Evolutionary conservation across 2,113 vertebrate genomes (phyloP).

Genomic region (Megaleporinus macrocephalus): DNA sequence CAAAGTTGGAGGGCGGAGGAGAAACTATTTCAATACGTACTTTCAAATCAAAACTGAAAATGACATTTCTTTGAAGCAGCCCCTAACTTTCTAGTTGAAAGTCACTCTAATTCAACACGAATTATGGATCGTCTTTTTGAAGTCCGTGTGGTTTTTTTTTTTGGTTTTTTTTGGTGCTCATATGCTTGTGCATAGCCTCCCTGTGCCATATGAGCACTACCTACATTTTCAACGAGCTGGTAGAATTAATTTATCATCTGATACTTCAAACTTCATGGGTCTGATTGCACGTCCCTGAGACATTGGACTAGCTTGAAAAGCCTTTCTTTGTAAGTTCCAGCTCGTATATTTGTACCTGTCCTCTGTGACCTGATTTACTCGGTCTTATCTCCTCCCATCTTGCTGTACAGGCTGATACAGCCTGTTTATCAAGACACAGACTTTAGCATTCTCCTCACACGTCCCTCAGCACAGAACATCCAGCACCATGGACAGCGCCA

Average conservation of each 20-base stretch:
- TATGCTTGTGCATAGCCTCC: constrained; percentile 6
- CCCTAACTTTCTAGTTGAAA: constrained; percentile 62
- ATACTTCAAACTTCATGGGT: not conserved
- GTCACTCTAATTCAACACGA: constrained; percentile 58
- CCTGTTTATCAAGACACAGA: constrained; percentile 22
- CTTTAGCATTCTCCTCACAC: constrained; percentile 49
- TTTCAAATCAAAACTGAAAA: constrained; percentile 61
- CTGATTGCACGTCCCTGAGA: not conserved
- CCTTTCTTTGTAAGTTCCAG: not conserved
- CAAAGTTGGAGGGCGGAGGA: constrained; percentile 58
- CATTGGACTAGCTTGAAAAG: not conserved
- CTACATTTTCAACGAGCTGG: not conserved
- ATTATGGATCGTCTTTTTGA: constrained; percentile 65
- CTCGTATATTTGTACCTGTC: not conserved
- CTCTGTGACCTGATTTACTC: constrained; percentile 10
- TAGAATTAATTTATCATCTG: not conserved
- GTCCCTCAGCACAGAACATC: constrained; percentile 23
- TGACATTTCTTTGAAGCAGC: constrained; percentile 64
- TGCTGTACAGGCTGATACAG: constrained; percentile 19
- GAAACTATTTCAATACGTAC: constrained; percentile 56
- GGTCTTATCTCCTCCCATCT: constrained; percentile 16
- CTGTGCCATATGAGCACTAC: constrained; percentile 1
- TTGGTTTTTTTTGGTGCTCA: not conserved
- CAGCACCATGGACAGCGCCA: constrained; percentile 46
- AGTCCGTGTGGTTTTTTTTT: constrained; percentile 49